Evolutionary conservation across 2,797 vertebrate genomes (phyloP).

Genomic region (Smutsia temminckii): DNA sequence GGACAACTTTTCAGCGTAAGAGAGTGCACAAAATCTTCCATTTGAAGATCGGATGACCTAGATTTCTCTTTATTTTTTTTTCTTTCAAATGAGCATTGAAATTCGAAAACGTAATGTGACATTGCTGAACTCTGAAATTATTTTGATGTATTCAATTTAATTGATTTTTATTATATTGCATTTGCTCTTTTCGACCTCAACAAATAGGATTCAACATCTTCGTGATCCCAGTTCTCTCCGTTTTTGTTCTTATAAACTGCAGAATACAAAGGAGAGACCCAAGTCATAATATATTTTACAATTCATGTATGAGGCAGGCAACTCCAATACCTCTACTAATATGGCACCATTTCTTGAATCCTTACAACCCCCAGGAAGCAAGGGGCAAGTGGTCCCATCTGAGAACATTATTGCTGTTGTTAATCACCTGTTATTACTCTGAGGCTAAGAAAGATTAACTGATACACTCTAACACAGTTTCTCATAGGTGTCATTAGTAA

Average conservation of each 20-base stretch:
- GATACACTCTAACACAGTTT: neutral
- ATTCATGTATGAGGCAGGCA: neutral
- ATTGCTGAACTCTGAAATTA: constrained; percentile 37
- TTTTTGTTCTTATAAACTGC: neutral
- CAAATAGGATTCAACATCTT: neutral
- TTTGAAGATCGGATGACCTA: neutral
- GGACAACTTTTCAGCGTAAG: neutral
- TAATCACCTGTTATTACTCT: neutral
- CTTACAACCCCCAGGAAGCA: neutral
- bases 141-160: constrained; percentile 5
- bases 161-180: constrained; percentile 32
- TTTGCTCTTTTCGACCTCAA: neutral
- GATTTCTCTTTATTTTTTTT: neutral
- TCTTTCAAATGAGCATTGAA: constrained; percentile 27
- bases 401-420: neutral
- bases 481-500: neutral
- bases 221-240: neutral
- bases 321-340: neutral
- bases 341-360: neutral
- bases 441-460: constrained; percentile 7
- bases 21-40: neutral
- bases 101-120: constrained; percentile 4
- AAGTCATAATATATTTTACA: neutral
- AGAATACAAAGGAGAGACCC: neutral
- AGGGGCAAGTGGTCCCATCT: neutral